Conservation (phyloP, 2,888 invertebrate genomes). For the Polydesmus complanatus region DNA sequence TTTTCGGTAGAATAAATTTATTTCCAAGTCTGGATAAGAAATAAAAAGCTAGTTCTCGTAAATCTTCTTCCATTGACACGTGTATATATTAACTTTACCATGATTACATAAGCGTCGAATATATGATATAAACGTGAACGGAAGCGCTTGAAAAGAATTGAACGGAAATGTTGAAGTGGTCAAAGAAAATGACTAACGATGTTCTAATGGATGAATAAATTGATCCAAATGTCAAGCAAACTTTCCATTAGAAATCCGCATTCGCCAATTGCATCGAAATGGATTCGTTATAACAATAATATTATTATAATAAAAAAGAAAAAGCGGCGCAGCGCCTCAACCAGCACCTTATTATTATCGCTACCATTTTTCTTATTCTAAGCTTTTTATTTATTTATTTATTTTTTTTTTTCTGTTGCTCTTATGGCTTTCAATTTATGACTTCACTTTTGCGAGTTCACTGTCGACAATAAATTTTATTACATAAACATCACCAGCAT, state of each 20-base stretch:
- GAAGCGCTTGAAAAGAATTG: neutral
- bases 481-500: neutral
- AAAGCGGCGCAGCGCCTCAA: no score
- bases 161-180: neutral
- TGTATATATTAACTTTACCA: neutral
- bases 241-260: no score
- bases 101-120: neutral
- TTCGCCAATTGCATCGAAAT: no score
- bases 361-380: neutral
- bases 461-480: neutral
- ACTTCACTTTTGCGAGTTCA: neutral
- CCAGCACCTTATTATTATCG: neutral
- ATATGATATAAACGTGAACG: neutral
- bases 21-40: neutral
- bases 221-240: no score
- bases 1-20: no score
- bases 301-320: no score
- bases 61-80: neutral
- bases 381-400: no score
- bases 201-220: neutral
- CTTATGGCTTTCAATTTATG: neutral
- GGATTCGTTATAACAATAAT: no score
- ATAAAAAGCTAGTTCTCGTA: neutral
- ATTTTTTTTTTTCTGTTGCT: neutral
- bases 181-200: neutral